Evolutionary conservation across 2,113 vertebrate genomes (phyloP).

Genomic region (Sebastes schlegelii): DNA sequence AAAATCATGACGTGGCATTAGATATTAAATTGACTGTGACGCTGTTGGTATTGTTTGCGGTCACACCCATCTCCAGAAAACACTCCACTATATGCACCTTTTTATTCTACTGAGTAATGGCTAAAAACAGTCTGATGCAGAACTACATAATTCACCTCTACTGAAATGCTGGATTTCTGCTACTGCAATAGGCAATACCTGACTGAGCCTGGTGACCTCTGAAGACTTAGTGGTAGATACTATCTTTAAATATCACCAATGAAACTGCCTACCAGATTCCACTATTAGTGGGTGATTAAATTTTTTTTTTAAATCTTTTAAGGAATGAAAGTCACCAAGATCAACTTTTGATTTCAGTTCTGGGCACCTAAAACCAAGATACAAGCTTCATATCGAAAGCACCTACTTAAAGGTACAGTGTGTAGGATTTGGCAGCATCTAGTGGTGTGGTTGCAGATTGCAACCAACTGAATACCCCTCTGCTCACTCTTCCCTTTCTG

Average conservation of each 20-base stretch:
- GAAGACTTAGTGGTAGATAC: background rate
- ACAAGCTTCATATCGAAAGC: background rate
- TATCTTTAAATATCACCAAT: background rate
- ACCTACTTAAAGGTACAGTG: too few species aligned
- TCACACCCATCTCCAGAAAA: constrained; percentile 1
- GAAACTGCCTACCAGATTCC: background rate
- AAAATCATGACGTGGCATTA: background rate
- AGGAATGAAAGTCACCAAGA: too few species aligned
- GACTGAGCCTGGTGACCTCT: background rate
- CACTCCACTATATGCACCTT: background rate
- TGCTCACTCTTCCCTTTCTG: too few species aligned
- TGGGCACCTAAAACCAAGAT: background rate
- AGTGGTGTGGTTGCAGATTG: too few species aligned
- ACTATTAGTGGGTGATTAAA: background rate
- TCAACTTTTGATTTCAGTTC: background rate
- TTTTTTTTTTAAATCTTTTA: background rate
- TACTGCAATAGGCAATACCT: background rate
- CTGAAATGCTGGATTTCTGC: background rate
- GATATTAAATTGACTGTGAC: too few species aligned
- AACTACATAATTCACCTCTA: background rate
- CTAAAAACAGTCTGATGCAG: background rate
- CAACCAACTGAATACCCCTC: too few species aligned
- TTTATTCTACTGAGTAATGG: background rate
- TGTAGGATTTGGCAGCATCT: too few species aligned
- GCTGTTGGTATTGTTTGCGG: background rate